Evolutionary conservation across 1,140 invertebrate genomes (phyloP).

Genomic region (Metaphire vulgaris): DNA sequence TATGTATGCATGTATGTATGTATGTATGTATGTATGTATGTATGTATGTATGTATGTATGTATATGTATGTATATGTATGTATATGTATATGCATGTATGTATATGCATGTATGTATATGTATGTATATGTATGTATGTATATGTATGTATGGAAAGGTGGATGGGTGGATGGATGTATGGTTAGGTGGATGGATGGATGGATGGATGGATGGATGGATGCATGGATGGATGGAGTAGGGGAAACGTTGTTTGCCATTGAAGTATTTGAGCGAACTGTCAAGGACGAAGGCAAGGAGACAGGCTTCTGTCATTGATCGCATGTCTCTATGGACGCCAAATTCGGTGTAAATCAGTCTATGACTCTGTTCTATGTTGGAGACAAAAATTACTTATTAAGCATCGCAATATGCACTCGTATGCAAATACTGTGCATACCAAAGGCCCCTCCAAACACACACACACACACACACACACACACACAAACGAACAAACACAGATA

Average conservation of each 20-base stretch:
- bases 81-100: background rate
- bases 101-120: background rate
- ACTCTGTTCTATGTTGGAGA: too few relatives aligned
- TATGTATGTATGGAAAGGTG: background rate
- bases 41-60: background rate
- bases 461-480: background rate
- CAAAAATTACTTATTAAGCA: too few relatives aligned
- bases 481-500: background rate
- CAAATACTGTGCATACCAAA: too few relatives aligned
- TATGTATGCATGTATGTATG: constrained; percentile 1
- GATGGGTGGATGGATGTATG: background rate
- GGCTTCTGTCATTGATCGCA: too few relatives aligned
- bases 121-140: constrained; percentile 4
- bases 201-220: background rate
- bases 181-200: background rate
- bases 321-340: too few relatives aligned
- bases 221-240: background rate
- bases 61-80: background rate
- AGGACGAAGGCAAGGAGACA: too few relatives aligned
- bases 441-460: background rate
- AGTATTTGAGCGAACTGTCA: too few relatives aligned
- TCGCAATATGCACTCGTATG: too few relatives aligned
- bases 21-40: background rate
- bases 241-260: too few relatives aligned
- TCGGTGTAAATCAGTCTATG: too few relatives aligned